Conservation (phyloP, 2,888 invertebrate species). For the Hypolimnas misippus region DNA sequence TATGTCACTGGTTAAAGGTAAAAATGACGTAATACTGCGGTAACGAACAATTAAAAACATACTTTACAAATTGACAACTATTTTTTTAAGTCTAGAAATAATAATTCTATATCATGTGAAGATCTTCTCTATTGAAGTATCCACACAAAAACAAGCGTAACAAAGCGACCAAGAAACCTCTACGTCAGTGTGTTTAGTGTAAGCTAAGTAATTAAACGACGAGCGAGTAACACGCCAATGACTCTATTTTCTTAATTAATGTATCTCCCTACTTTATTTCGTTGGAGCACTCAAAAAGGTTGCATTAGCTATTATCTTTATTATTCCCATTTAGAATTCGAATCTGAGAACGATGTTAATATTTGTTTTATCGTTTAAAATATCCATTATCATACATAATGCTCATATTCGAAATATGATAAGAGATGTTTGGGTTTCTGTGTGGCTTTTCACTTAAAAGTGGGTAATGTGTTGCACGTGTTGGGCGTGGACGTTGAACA, state of each 20-base stretch:
- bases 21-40: too few relatives aligned
- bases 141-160: constrained; percentile 19
- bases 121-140: background rate
- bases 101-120: too few relatives aligned
- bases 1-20: too few relatives aligned
- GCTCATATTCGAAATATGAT: constrained; percentile 24
- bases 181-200: constrained; percentile 11
- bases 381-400: constrained; percentile 35
- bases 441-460: constrained; percentile 5
- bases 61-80: too few relatives aligned
- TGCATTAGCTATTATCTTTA: constrained; percentile 34
- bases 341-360: constrained; percentile 37
- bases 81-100: too few relatives aligned
- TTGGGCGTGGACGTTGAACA: background rate
- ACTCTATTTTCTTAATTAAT: constrained; percentile 42
- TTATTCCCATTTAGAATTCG: constrained; percentile 19
- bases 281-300: constrained; percentile 35
- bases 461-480: constrained; percentile 20
- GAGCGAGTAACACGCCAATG: constrained; percentile 34
- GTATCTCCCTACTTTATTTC: constrained; percentile 37
- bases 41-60: too few relatives aligned
- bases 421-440: background rate
- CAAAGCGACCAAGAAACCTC: constrained; percentile 30
- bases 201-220: constrained; percentile 39
- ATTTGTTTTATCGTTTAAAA: constrained; percentile 39